Percentiles rank a stretch among this genome's conserved stretches.
Conservation (phyloP, 2,888 invertebrate species). For the Gryllus longicercus region DNA sequence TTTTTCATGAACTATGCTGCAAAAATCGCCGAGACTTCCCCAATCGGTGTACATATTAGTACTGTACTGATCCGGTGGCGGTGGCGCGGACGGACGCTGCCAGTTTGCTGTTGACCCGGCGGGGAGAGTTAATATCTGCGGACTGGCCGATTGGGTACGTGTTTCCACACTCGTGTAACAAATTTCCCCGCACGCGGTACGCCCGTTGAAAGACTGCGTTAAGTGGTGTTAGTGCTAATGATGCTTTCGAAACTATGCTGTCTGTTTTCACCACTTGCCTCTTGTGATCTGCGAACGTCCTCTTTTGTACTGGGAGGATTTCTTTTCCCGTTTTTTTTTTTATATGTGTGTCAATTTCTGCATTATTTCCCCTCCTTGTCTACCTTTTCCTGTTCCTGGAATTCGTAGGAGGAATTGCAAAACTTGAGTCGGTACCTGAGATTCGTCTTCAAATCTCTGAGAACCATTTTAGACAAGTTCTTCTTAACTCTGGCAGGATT, state of each 20-base stretch:
- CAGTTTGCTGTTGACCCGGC: not conserved
- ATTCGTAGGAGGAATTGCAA: too few species aligned
- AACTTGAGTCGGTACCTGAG: too few species aligned
- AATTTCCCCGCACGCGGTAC: not conserved
- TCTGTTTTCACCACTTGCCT: not conserved
- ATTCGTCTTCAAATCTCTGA: too few species aligned
- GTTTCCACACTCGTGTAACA: constrained; percentile 2
- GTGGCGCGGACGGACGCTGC: not conserved
- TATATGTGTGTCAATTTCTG: not conserved
- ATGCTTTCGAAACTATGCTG: not conserved
- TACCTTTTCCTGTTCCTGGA: too few species aligned
- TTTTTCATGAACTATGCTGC: too few species aligned
- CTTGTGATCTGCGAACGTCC: not conserved
- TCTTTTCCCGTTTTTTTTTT: not conserved
- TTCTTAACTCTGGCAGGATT: too few species aligned
- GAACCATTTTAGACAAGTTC: too few species aligned
- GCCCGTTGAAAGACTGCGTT: not conserved
- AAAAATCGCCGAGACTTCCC: too few species aligned
- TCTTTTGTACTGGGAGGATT: not conserved
- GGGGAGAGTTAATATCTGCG: constrained; percentile 8
- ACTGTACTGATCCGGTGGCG: not conserved
- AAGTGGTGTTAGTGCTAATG: not conserved
- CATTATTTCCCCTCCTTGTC: too few species aligned
- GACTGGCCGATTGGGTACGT: constrained; percentile 7
- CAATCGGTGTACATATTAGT: too few species aligned